Evolutionary conservation across 2,797 vertebrate species (phyloP).

Genomic region (Propithecus deckenii): DNA sequence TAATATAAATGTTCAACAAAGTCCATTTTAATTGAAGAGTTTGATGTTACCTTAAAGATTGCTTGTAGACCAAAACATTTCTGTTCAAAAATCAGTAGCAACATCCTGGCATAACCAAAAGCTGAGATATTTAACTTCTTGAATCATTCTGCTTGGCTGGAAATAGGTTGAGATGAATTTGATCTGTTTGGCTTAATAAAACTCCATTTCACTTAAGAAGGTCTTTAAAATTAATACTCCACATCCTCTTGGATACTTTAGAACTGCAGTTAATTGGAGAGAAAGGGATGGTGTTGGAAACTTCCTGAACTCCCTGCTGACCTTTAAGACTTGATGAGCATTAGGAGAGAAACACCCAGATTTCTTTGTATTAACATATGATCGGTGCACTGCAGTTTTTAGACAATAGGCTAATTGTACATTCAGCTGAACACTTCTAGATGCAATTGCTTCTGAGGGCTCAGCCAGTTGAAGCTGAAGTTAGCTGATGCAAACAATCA

Average conservation of each 20-base stretch:
- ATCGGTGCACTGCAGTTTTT: not conserved
- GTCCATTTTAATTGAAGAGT: not conserved
- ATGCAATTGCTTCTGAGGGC: constrained; percentile 1
- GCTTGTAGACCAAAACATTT: constrained; percentile 38
- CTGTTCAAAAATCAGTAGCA: constrained; percentile 24
- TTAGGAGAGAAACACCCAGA: constrained; percentile 47
- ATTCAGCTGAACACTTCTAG: constrained; percentile 26
- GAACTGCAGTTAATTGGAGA: constrained; percentile 63
- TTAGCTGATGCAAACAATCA: constrained; percentile 23
- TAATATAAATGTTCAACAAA: constrained; percentile 2
- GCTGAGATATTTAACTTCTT: constrained; percentile 30
- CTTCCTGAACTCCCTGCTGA: constrained; percentile 57
- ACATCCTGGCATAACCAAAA: not conserved
- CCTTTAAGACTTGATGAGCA: constrained; percentile 51
- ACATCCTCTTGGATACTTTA: constrained; percentile 42
- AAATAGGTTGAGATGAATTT: constrained; percentile 39
- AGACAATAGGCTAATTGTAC: constrained; percentile 55
- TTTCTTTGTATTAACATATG: constrained; percentile 51
- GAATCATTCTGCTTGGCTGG: not conserved
- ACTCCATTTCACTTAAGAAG: constrained; percentile 53
- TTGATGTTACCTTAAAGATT: not conserved
- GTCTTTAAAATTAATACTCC: constrained; percentile 59
- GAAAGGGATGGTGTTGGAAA: constrained; percentile 37
- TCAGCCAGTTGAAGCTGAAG: constrained; percentile 27
- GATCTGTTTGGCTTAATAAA: constrained; percentile 57